These are phyloP conservation scores for Noctua janthe DNA, from an alignment of 2,888 invertebrate species.

Conservation along the genomic window DNA sequence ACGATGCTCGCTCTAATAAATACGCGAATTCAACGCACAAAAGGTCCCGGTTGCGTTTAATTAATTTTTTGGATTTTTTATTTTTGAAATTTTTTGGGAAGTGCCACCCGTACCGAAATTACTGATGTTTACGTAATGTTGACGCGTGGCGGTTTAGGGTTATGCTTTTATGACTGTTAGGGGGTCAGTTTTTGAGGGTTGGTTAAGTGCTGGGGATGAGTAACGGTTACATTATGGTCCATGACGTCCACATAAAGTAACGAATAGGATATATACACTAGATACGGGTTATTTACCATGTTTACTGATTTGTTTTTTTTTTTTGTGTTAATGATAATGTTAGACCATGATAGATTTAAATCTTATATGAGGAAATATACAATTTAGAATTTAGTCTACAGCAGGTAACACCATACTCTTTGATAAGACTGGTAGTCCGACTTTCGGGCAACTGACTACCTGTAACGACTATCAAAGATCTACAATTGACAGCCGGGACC, in stretches of 20 bases:
- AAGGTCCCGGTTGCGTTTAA: conserved; percentile 69
- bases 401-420: no score
- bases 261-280: background rate
- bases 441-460: no score
- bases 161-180: conserved; percentile 49
- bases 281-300: no score
- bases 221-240: background rate
- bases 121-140: conserved; percentile 61
- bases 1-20: conserved; percentile 76
- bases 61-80: conserved; percentile 64
- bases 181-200: conserved; percentile 36
- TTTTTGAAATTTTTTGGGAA: conserved; percentile 60
- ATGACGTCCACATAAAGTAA: background rate
- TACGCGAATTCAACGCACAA: conserved; percentile 74
- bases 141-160: conserved; percentile 44
- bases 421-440: no score
- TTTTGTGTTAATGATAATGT: no score
- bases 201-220: conserved; percentile 17
- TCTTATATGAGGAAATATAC: no score
- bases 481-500: no score
- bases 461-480: no score
- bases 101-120: conserved; percentile 42
- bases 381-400: no score
- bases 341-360: no score
- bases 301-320: no score